phyloP scores from a whole-genome alignment of 2,113 vertebrate species.

The Myiozetetes cayanensis region DNA sequence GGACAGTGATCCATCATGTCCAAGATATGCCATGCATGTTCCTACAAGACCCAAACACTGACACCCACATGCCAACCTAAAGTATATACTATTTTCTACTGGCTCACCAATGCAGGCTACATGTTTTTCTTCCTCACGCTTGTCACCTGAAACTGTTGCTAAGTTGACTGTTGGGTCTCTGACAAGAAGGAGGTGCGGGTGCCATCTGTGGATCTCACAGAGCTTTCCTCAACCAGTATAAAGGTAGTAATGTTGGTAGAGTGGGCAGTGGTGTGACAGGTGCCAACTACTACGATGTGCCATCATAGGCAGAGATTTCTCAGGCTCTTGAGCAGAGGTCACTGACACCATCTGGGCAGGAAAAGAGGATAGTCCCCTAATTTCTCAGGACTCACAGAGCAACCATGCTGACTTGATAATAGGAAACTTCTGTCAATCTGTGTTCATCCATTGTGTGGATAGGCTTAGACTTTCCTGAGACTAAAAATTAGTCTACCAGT shows the following conservation, averaged over 20 bases:
- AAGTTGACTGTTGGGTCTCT: neutral
- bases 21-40: neutral
- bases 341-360: neutral
- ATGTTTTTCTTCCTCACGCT: neutral
- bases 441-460: neutral
- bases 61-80: neutral
- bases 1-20: neutral
- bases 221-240: neutral
- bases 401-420: neutral
- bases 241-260: neutral
- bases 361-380: neutral
- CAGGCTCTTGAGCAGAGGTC: neutral
- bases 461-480: neutral
- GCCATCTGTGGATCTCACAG: neutral
- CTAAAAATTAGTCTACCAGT: neutral
- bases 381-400: neutral
- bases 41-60: neutral
- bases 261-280: neutral
- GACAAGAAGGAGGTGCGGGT: neutral
- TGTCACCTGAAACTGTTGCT: neutral
- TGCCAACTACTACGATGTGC: neutral
- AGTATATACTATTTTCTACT: neutral
- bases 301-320: neutral
- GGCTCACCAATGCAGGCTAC: neutral
- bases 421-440: neutral